phyloP scores from a whole-genome alignment of 23 tunicate species.

The Clavelina lepadiformis region DNA sequence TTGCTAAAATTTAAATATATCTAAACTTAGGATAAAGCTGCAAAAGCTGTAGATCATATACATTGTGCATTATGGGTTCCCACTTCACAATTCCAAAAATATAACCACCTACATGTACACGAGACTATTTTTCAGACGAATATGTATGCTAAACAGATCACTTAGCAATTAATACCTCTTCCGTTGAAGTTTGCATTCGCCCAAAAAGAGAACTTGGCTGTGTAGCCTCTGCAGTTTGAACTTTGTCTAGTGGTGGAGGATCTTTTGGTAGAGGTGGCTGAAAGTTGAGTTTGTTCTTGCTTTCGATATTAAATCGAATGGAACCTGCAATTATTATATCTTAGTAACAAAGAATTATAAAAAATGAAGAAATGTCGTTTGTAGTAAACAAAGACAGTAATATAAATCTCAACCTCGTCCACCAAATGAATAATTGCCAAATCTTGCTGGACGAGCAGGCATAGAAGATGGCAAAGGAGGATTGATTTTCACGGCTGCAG shows the following conservation, averaged over 20 bases:
- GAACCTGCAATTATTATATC: conserved; percentile 14
- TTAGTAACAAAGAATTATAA: not conserved
- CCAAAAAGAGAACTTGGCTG: too few relatives aligned
- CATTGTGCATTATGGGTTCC: too few relatives aligned
- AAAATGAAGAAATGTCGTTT: not conserved
- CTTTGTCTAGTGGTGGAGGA: conserved; percentile 13
- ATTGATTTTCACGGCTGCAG: conserved; percentile 1
- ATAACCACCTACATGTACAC: too few relatives aligned
- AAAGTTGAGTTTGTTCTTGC: conserved; percentile 13
- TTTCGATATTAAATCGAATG: conserved; percentile 39
- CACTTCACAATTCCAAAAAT: too few relatives aligned
- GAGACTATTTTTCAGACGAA: too few relatives aligned
- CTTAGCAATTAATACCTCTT: too few relatives aligned
- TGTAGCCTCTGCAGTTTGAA: too few relatives aligned
- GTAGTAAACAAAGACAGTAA: not conserved
- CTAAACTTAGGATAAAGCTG: too few relatives aligned
- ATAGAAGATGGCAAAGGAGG: not conserved
- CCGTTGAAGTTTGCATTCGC: too few relatives aligned
- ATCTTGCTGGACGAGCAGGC: not conserved
- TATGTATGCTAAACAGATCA: too few relatives aligned
- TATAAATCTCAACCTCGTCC: not conserved
- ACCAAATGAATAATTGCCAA: not conserved
- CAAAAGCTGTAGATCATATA: too few relatives aligned
- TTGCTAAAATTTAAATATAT: too few relatives aligned
- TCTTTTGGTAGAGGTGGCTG: conserved; percentile 24